Conservation (phyloP, 2,113 vertebrate species). For the Phalacrocorax pelagicus region DNA sequence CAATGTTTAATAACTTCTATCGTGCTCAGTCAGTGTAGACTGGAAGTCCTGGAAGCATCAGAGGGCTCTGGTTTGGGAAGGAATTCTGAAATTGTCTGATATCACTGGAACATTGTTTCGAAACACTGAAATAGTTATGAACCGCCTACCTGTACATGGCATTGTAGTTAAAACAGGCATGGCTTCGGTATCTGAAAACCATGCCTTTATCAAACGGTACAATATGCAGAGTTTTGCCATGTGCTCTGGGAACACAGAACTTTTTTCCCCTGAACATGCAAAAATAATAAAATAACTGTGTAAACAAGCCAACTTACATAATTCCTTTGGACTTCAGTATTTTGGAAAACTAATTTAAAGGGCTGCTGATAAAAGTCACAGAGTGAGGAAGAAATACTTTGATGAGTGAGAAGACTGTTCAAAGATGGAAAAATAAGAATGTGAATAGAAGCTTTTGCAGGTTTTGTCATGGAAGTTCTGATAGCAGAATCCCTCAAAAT, state of each 20-base stretch:
- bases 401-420: background rate
- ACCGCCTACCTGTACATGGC: fast-evolving
- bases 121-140: background rate
- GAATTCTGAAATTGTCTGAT: background rate
- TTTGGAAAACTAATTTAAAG: background rate
- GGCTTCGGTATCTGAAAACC: background rate
- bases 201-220: background rate
- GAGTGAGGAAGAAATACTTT: background rate
- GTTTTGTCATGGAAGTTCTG: background rate
- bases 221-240: background rate
- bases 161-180: background rate
- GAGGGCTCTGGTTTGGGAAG: background rate
- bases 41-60: background rate
- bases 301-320: background rate
- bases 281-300: background rate
- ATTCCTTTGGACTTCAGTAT: background rate
- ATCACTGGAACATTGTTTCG: background rate
- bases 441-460: background rate
- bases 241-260: background rate
- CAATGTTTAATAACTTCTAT: background rate
- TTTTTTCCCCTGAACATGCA: background rate
- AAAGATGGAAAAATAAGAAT: background rate
- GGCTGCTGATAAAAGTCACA: background rate
- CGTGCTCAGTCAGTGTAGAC: fast-evolving
- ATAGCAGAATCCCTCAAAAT: background rate